Evolutionary conservation across 2,797 vertebrate species (phyloP), one percentile per base, ranked within the genome.

Genomic region (Manis pentadactyla): DNA sequence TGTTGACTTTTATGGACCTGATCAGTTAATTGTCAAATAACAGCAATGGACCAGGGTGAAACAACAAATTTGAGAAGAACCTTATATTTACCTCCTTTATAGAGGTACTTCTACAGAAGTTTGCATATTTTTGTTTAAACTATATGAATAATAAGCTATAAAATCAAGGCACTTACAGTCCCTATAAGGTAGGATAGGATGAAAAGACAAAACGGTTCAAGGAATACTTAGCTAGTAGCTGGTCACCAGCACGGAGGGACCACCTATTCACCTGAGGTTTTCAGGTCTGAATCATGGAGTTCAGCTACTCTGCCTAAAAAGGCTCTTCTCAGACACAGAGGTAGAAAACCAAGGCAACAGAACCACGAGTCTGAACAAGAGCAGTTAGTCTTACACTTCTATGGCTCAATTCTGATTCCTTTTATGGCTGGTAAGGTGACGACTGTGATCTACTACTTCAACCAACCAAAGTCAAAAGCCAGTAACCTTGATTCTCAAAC

Each of bases 71-170:
- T 75, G 42, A 95, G 29, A 92, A 87, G 11, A 81, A 85, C 15
- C 46, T 94, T 59, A 79, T 88, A 74, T 85, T 77, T 8, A 88
- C 42, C 55, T 82, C 13, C 14, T 90, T 57, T 66, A 86, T 37
- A 42, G 7, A 79, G 63, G 59, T 78, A 87, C 85, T 75, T 78
- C 57, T 88, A n/a, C 4, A 55, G 7, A 93, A 14, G 3, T 39
- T 69, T 90, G 18, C 19, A 93, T 91, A 31, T 29, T 53, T 83
- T 93, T 92, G 71, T 42, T 63, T 69, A 61, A 90, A 82, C 46
- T 83, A 96, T 15, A 27, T 78, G 10, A 42, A 53, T 68, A 91
- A 57, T 57, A 77, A 91, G 49, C 34, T 69, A 59, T 91, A n/a
- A 83, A 77, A 85, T 82, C 68, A 87, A 83, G 42, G 27, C 18